phyloP scores from a whole-genome alignment of 2,888 invertebrate genomes.

The Hipparchia semele region DNA sequence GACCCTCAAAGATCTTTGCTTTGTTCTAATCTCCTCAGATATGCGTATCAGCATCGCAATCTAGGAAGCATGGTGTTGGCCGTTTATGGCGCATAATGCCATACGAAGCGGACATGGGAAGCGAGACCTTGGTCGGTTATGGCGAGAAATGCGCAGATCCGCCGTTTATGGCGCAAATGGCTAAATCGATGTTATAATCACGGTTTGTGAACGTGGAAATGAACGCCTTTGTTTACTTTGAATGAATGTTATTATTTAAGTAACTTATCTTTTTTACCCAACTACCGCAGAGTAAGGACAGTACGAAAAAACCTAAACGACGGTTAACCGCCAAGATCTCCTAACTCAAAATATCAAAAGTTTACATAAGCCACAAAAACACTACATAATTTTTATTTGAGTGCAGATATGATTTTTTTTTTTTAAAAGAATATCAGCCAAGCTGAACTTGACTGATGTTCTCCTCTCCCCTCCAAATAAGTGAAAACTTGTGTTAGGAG shows the following conservation, averaged over 20 bases:
- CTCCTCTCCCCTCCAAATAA: too few species aligned
- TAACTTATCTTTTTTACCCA: neutral
- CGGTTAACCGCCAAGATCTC: too few species aligned
- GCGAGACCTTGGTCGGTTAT: conserved; percentile 34
- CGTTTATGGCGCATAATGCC: conserved; percentile 39
- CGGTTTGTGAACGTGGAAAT: conserved; percentile 31
- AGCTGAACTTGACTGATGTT: too few species aligned
- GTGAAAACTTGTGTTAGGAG: too few species aligned
- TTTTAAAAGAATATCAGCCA: too few species aligned
- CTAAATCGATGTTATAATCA: conserved; percentile 31
- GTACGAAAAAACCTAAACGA: too few species aligned
- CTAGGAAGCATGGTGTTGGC: conserved; percentile 44
- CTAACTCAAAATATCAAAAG: too few species aligned
- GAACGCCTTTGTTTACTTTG: conserved; percentile 15
- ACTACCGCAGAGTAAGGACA: neutral
- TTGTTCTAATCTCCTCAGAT: conserved; percentile 14
- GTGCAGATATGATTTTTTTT: too few species aligned
- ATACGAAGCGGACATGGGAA: conserved; percentile 25
- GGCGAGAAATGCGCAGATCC: conserved; percentile 42
- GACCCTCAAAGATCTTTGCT: conserved; percentile 13
- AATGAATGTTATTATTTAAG: neutral
- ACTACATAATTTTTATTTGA: too few species aligned
- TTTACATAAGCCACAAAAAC: too few species aligned
- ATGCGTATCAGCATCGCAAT: conserved; percentile 30
- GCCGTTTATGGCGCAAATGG: conserved; percentile 38